Conservation (phyloP, 2,113 vertebrate genomes). For the Elachura formosa region DNA sequence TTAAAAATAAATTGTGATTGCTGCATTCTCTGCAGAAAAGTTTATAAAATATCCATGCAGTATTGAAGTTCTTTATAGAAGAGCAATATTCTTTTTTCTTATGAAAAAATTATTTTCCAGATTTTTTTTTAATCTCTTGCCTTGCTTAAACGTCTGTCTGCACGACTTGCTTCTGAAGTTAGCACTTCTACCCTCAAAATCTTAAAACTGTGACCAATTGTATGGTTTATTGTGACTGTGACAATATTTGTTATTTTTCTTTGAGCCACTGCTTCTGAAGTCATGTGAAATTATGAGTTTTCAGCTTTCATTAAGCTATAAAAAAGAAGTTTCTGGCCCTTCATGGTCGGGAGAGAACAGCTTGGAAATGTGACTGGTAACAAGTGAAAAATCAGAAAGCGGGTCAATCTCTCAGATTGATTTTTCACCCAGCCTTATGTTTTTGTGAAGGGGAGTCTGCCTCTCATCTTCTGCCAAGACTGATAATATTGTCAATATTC, state of each 20-base stretch:
- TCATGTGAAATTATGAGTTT: slow-evolving; percentile 12
- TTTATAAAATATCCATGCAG: neutral
- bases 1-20: neutral
- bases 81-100: neutral
- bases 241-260: neutral
- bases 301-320: slow-evolving; percentile 40
- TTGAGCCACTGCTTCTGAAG: neutral
- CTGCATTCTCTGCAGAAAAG: neutral
- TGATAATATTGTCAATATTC: slow-evolving; percentile 12
- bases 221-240: neutral
- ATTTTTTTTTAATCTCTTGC: neutral
- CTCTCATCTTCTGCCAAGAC: neutral
- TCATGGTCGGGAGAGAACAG: slow-evolving; percentile 7
- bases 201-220: neutral
- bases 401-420: slow-evolving; percentile 23
- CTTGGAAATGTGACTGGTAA: slow-evolving; percentile 29
- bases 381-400: slow-evolving; percentile 42
- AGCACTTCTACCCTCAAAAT: neutral
- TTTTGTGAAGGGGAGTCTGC: neutral
- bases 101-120: neutral
- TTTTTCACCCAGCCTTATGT: slow-evolving; percentile 16
- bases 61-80: neutral
- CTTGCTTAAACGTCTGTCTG: neutral
- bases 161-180: neutral
- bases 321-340: slow-evolving; percentile 21